Percentiles rank a stretch among this genome's conserved stretches.
phyloP scores from a whole-genome alignment of 1,140 invertebrate species.

The Ceratosolen solmsi region DNA sequence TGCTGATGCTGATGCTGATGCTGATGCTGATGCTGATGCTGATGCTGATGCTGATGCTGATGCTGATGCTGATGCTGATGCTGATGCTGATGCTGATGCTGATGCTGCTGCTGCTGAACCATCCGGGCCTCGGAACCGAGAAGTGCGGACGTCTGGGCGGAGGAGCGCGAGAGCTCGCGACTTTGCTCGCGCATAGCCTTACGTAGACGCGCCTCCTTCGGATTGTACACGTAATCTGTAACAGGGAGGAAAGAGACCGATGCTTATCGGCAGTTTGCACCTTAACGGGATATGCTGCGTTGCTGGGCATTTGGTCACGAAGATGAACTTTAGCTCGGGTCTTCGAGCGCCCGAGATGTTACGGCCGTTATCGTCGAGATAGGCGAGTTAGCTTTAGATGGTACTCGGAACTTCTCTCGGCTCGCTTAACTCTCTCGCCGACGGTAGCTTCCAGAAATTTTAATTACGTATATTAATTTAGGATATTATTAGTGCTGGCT shows the following conservation, averaged over 20 bases:
- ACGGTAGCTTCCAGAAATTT: not conserved
- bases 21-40: constrained; percentile 53
- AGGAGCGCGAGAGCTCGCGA: constrained; percentile 65
- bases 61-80: constrained; percentile 39
- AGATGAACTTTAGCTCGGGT: too few species aligned
- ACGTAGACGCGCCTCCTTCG: constrained; percentile 77
- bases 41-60: not conserved
- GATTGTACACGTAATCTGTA: constrained; percentile 80
- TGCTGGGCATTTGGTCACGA: not conserved
- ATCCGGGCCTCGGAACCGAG: constrained; percentile 54
- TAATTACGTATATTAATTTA: not conserved
- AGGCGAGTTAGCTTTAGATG: not conserved
- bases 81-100: constrained; percentile 66
- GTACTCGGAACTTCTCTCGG: not conserved
- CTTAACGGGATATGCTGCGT: too few species aligned
- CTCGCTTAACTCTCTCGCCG: too few species aligned
- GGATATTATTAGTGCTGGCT: too few species aligned
- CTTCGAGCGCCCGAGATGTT: not conserved
- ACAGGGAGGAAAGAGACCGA: too few species aligned
- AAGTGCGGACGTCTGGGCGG: not conserved
- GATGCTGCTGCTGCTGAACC: constrained; percentile 41
- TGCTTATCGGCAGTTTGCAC: too few species aligned
- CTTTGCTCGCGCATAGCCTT: constrained; percentile 77
- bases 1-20: constrained; percentile 2
- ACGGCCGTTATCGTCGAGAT: not conserved